Conservation (phyloP, 2,113 vertebrate genomes). For the Scalopus aquaticus region DNA sequence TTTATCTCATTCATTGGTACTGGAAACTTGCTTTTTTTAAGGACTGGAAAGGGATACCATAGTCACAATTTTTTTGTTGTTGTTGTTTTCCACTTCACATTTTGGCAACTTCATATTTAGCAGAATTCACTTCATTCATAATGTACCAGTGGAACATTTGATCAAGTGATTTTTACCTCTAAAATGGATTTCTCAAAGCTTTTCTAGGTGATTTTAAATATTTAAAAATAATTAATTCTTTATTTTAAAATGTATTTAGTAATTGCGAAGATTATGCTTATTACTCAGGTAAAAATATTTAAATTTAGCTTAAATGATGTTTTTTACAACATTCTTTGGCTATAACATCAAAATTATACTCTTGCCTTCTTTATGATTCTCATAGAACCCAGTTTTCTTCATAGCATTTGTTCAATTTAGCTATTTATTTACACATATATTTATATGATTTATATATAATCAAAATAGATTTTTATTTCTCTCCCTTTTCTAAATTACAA, state of each 20-base stretch:
- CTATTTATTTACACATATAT: background rate
- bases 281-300: background rate
- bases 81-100: background rate
- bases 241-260: constrained; percentile 16
- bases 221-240: background rate
- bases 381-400: background rate
- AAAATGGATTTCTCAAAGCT: background rate
- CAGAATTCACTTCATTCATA: background rate
- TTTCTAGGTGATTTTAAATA: constrained; percentile 5
- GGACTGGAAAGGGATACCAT: background rate
- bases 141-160: background rate
- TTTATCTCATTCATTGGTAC: background rate
- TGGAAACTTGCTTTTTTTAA: background rate
- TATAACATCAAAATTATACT: background rate
- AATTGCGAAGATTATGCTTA: background rate
- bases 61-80: background rate
- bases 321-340: background rate
- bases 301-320: background rate
- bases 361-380: background rate
- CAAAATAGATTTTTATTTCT: background rate
- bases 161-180: background rate
- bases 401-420: background rate
- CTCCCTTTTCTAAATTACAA: background rate
- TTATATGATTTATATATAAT: background rate
- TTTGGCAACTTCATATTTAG: background rate